Evolutionary conservation across 2,113 vertebrate genomes (phyloP), one percentile per base, ranked within the genome.

Genomic region (Entelurus aequoreus): DNA sequence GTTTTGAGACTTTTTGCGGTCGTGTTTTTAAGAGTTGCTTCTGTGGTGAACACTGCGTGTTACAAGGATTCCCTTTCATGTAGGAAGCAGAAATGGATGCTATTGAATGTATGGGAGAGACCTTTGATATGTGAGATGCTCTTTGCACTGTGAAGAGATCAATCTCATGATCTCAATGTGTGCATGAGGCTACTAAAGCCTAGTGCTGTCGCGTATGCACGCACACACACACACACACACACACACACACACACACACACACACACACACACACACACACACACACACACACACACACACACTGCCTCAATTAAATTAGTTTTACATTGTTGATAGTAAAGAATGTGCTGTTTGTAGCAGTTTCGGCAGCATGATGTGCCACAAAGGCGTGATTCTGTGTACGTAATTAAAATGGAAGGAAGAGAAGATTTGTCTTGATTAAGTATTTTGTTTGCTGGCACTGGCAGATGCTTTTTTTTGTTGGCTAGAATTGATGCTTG

Each of bases 91-190:
- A 85, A 88, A 82, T 79, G 72, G 83, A 84, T 83, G 80, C 72
- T 79, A 64, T 81, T 84, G 71, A 85, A 71, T 81, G 80, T 85
- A 78, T 60, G 77, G 72, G 48, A 10, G 72, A 69, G 74, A 84
- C 80, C 83, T 91, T 90, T 89, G 89, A 90, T 89, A 88, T 89
- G 63, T 66, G 89, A 90, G 85, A 82, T 60, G 78, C 73, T 65
- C 63, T 58, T 47, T 73, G 71, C 54, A 59, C 71, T 69, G 73
- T 86, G 80, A 84, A 85, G 76, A 73, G 81, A 84, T 83, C 74
- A 68, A 72, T 77, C 66, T 74, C 66, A 72, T 79, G 79, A 84
- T 88, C 86, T 77, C 65, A 75, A 65, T 72, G 67, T 63, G 65
- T 77, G 71, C 14, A n/a, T 10, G 5, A 0, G 50, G 19, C 42